These are phyloP conservation scores for Thymallus thymallus DNA, from an alignment of 2,113 vertebrate genomes.

Conservation along the genomic window DNA sequence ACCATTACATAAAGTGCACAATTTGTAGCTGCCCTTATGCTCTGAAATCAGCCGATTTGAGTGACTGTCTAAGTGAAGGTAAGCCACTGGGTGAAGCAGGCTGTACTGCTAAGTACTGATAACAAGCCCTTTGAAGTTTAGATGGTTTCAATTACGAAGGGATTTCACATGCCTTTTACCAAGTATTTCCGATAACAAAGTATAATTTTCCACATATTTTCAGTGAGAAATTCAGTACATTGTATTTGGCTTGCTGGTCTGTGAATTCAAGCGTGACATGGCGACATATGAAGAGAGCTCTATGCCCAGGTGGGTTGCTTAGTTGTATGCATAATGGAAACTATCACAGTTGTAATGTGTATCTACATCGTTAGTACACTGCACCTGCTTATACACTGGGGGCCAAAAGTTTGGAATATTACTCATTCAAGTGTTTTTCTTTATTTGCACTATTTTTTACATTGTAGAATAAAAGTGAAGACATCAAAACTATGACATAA, in stretches of 20 bases:
- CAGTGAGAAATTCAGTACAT: not conserved
- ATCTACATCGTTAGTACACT: not conserved
- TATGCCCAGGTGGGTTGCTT: not conserved
- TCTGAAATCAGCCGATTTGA: not conserved
- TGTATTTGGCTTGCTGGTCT: not conserved
- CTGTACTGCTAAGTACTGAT: conserved; percentile 15
- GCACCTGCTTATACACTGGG: too few relatives aligned
- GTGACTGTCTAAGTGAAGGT: not conserved
- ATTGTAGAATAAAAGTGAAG: too few relatives aligned
- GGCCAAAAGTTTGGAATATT: too few relatives aligned
- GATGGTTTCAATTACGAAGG: not conserved
- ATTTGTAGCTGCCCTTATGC: not conserved
- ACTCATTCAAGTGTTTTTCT: too few relatives aligned
- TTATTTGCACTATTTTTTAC: too few relatives aligned
- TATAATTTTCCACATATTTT: not conserved
- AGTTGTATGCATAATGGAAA: too few relatives aligned
- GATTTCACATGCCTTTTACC: not conserved
- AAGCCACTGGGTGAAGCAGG: not conserved
- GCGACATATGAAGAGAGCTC: not conserved
- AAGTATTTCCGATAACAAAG: conserved; percentile 7
- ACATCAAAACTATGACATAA: too few relatives aligned
- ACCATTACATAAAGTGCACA: not conserved
- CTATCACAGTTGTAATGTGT: too few relatives aligned
- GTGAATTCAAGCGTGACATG: not conserved
- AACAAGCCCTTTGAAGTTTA: conserved; percentile 18